Percentiles rank a stretch among this genome's conserved stretches.
Conservation (phyloP, 2,113 vertebrate genomes). For the Formicarius rufipectus region DNA sequence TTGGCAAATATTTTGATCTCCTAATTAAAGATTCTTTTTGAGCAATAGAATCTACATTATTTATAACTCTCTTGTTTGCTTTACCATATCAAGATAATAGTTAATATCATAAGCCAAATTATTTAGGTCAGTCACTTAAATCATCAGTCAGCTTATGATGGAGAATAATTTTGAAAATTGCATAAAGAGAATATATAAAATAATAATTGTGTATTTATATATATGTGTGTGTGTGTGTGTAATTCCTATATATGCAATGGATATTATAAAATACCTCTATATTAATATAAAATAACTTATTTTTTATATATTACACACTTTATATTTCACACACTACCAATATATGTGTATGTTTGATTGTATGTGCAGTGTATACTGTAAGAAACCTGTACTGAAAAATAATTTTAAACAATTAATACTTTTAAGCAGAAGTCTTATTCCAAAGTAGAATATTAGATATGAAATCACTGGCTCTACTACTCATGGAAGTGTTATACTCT, state of each 20-base stretch:
- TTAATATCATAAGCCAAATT: background rate
- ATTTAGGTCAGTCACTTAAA: background rate
- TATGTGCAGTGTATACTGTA: background rate
- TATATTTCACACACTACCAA: background rate
- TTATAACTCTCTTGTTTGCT: background rate
- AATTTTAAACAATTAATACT: background rate
- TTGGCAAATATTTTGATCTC: background rate
- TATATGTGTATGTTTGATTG: accelerated
- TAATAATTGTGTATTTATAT: background rate
- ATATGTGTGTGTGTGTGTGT: background rate
- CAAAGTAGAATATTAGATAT: background rate
- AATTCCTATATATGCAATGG: background rate
- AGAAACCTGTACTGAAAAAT: background rate
- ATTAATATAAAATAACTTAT: background rate
- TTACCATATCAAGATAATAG: background rate
- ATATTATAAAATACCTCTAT: background rate
- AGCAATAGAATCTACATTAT: background rate
- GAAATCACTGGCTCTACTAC: background rate
- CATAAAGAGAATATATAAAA: background rate
- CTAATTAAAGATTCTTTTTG: background rate
- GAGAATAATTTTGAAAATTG: background rate
- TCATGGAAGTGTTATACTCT: background rate
- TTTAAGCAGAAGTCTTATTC: background rate
- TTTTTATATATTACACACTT: background rate
- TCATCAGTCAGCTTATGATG: background rate